Evolutionary conservation across 2,888 invertebrate genomes (phyloP).

Genomic region (Drosophila buzzatii): DNA sequence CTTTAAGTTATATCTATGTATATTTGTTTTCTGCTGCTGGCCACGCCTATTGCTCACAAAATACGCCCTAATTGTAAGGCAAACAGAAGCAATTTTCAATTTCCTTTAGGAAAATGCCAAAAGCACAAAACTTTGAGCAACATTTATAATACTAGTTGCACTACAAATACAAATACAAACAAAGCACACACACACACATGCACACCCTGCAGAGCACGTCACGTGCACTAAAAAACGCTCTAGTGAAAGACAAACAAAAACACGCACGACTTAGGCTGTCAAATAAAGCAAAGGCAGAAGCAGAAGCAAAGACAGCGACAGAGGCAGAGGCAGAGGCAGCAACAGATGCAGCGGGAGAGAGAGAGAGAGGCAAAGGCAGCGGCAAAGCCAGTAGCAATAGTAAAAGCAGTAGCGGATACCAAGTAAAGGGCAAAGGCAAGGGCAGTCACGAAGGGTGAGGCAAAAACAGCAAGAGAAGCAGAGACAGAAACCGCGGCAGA

Average conservation of each 20-base stretch:
- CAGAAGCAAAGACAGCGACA: neutral
- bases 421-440: neutral
- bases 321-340: neutral
- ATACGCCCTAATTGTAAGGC: slow-evolving; percentile 32
- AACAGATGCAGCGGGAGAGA: neutral
- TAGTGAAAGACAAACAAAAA: slow-evolving; percentile 51
- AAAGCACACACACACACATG: slow-evolving; percentile 12
- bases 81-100: slow-evolving; percentile 45
- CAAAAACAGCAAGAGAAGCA: too few relatives aligned
- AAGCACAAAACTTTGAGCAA: slow-evolving; percentile 32
- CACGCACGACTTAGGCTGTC: slow-evolving; percentile 63
- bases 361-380: neutral
- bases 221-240: slow-evolving; percentile 25
- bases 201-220: slow-evolving; percentile 37
- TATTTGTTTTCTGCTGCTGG: slow-evolving; percentile 8
- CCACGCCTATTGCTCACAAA: slow-evolving; percentile 25
- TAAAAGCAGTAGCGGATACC: neutral
- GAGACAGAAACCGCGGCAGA: neutral
- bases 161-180: slow-evolving; percentile 56
- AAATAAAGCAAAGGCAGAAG: slow-evolving; percentile 29
- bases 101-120: slow-evolving; percentile 25
- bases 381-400: neutral
- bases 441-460: too few relatives aligned
- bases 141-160: slow-evolving; percentile 62
- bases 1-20: neutral